phyloP scores from a whole-genome alignment of 2,797 vertebrate species.

The Lerista edwardsae region DNA sequence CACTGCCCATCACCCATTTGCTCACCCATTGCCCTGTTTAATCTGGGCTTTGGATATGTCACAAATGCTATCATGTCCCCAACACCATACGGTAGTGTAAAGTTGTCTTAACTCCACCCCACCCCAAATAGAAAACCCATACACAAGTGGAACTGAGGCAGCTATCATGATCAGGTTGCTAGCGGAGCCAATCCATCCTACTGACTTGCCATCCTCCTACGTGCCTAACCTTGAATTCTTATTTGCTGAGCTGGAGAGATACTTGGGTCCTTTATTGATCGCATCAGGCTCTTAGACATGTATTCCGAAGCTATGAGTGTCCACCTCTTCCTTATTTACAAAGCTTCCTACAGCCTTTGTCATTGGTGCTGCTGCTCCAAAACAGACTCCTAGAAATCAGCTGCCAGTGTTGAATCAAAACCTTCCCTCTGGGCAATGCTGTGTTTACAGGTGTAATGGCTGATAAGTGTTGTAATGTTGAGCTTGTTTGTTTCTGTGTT shows the following conservation, averaged over 20 bases:
- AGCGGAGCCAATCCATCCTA: neutral
- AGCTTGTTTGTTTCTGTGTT: neutral
- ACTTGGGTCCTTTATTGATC: neutral
- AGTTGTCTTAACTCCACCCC: too few species aligned
- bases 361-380: neutral
- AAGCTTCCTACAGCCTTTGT: too few species aligned
- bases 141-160: neutral
- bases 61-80: neutral
- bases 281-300: neutral
- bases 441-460: neutral
- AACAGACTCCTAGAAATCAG: neutral
- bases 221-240: neutral
- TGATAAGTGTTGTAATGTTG: neutral
- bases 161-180: neutral
- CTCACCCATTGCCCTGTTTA: neutral
- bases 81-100: too few species aligned
- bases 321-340: neutral
- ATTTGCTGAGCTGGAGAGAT: too few species aligned
- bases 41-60: neutral
- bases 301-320: neutral
- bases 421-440: too few species aligned
- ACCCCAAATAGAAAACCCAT: too few species aligned
- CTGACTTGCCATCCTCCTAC: neutral
- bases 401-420: neutral
- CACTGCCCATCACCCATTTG: too few species aligned